Conservation (phyloP, 2,888 invertebrate species). For the Chorisops tibialis region DNA sequence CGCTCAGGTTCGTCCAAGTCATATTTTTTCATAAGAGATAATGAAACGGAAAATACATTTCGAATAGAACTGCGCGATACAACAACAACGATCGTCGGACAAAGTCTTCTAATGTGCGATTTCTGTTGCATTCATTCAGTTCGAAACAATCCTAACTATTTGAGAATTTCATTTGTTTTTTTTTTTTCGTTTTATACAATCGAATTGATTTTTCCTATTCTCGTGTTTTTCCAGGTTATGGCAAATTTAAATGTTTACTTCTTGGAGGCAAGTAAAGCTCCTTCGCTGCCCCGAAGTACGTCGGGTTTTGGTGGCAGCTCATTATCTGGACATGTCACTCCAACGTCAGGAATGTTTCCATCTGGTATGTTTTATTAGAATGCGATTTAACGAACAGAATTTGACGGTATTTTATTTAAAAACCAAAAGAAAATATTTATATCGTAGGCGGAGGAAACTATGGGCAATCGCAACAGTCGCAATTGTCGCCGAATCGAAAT, state of each 20-base stretch:
- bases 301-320: constrained; percentile 64
- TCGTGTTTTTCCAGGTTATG: constrained; percentile 66
- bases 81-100: too few species aligned
- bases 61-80: too few species aligned
- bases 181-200: too few species aligned
- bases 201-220: background rate
- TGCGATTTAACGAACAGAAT: constrained; percentile 2
- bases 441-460: constrained; percentile 51
- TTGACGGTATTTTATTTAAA: constrained; percentile 7
- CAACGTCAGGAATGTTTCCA: constrained; percentile 64
- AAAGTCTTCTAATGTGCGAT: too few species aligned
- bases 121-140: too few species aligned
- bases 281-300: constrained; percentile 64
- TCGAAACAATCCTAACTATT: background rate
- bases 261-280: constrained; percentile 83
- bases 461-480: constrained; percentile 56
- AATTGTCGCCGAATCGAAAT: constrained; percentile 59
- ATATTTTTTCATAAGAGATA: background rate
- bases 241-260: constrained; percentile 93
- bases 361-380: constrained; percentile 41
- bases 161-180: background rate
- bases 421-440: constrained; percentile 12
- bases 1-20: constrained; percentile 4
- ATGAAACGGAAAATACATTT: background rate
- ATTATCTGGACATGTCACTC: constrained; percentile 73